Evolutionary conservation across 2,797 vertebrate genomes (phyloP).

Genomic region (Crax fasciolata): DNA sequence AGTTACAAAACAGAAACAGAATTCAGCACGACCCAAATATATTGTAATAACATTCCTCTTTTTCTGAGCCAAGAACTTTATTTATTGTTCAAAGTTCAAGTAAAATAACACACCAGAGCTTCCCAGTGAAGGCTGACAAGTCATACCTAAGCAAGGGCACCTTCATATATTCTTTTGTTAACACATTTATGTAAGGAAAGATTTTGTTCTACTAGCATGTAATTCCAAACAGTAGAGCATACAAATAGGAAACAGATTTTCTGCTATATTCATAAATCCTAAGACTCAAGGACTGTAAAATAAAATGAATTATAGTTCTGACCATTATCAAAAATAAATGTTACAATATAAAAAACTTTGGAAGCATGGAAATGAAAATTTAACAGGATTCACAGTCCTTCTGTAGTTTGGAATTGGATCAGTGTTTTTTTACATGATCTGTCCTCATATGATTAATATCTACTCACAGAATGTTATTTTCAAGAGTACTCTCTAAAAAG

Average conservation of each 20-base stretch:
- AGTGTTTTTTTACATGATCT: constrained; percentile 41
- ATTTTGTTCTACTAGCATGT: constrained; percentile 59
- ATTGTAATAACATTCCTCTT: neutral
- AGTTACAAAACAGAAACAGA: constrained; percentile 19
- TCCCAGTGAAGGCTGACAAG: neutral
- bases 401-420: constrained; percentile 64
- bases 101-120: constrained; percentile 12
- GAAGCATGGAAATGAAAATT: constrained; percentile 43
- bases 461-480: constrained; percentile 40
- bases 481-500: constrained; percentile 50
- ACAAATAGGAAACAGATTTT: constrained; percentile 70
- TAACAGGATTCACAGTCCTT: constrained; percentile 52
- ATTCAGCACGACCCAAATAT: neutral
- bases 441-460: constrained; percentile 67
- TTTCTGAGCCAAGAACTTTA: constrained; percentile 45
- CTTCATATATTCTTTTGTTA: constrained; percentile 53
- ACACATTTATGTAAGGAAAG: constrained; percentile 49
- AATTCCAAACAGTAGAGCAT: constrained; percentile 73
- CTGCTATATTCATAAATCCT: constrained; percentile 66
- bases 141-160: constrained; percentile 23
- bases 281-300: constrained; percentile 43
- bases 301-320: constrained; percentile 67
- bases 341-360: constrained; percentile 50
- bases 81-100: constrained; percentile 28
- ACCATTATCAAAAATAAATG: constrained; percentile 68